Evolutionary conservation across 2,797 vertebrate genomes (phyloP), one percentile per base, ranked within the genome.

Genomic region (Sebastes nivosus): DNA sequence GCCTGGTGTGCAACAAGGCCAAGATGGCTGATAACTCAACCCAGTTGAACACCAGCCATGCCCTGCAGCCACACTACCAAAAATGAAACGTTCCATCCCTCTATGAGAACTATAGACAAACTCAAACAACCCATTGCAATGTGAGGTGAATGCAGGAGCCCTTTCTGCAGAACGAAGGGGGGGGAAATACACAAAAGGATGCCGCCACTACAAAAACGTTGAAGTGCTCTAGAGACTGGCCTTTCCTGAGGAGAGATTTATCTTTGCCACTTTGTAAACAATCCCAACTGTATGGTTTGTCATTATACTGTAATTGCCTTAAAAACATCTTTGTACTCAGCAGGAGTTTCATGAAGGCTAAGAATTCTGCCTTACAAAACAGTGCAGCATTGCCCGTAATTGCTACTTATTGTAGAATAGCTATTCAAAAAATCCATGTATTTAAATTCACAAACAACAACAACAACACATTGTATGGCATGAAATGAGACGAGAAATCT

Each of bases 21-120:
- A 84, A 75, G 67, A 86, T 73, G 79, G 86, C 83, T 87, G 87
- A 87, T 86, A 86, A 80, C 77, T 88, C 83, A 86, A 83, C 83
- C 82, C 75, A 67, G 75, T 52, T 87, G 87, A 89, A 89, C 84
- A 77, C 3, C 30, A 55, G 81, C 84, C 81, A 80, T 87, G 77
- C 88, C 88, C 86, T 4, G 70, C 71, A 87, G 92, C 82, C 79
- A 55, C 84, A 8, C 29, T 12, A 11, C 34, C 63, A 9, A 84
- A 88, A 88, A 89, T 81, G 74, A 90, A 91, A 88, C 2, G 69
- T 72, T 82, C 58, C 29, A 55, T 67, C 75, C 85, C 72, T 85
- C 75, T 75, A 61, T 76, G 81, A 88, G 75, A 77, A 50, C 52
- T 59, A 64, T 72, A 87, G 70, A 76, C 14, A 13, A 80, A 54